Evolutionary conservation across 2,113 vertebrate species (phyloP).

Genomic region (Nannospalax galili): DNA sequence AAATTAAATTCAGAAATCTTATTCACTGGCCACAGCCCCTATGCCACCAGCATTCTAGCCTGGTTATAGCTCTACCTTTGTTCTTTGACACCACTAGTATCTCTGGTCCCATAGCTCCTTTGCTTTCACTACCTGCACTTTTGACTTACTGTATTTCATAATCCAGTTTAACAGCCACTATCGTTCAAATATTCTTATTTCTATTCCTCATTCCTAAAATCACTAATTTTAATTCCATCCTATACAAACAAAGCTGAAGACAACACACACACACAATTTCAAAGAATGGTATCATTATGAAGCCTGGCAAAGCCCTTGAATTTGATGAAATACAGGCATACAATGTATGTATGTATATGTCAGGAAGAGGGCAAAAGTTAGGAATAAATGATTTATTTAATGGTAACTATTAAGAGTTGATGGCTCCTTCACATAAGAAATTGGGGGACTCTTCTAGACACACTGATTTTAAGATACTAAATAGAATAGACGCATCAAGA

Average conservation of each 20-base stretch:
- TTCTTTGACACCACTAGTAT: neutral
- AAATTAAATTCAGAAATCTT: neutral
- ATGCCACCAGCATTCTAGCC: neutral
- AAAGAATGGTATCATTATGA: neutral
- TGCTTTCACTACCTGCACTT: neutral
- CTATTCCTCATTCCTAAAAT: neutral
- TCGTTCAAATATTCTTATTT: neutral
- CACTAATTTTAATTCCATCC: neutral
- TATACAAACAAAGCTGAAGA: neutral
- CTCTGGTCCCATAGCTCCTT: neutral
- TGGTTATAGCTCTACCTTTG: neutral
- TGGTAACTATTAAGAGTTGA: neutral
- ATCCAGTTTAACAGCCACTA: neutral
- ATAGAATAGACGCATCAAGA: neutral
- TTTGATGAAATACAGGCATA: neutral
- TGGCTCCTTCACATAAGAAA: conserved; percentile 7
- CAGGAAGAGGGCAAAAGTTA: conserved; percentile 14
- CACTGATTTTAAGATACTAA: neutral
- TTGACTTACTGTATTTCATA: conserved; percentile 16
- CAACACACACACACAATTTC: neutral
- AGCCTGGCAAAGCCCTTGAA: neutral
- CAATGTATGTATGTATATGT: neutral
- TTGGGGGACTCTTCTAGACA: neutral
- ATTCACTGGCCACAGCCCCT: neutral
- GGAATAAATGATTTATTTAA: neutral